Evolutionary conservation across 1,140 invertebrate species (phyloP).

Genomic region (Temnothorax nylanderi): DNA sequence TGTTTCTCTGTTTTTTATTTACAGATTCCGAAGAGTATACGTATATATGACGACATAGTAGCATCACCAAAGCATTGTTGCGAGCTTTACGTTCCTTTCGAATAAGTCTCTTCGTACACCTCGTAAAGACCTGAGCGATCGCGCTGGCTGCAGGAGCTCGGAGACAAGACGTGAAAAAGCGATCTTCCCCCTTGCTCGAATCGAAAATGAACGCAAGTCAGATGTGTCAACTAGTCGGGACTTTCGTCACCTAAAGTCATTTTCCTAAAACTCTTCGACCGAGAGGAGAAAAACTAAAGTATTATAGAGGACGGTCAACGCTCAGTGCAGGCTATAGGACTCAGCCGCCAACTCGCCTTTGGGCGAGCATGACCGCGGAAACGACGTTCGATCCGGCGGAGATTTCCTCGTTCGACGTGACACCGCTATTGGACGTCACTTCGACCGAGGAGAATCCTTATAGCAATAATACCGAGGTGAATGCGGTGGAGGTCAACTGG

Average conservation of each 20-base stretch:
- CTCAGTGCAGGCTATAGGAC: neutral
- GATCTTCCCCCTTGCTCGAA: neutral
- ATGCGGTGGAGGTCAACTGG: conserved; percentile 73
- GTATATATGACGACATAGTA: too few species aligned
- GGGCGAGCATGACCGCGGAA: conserved; percentile 73
- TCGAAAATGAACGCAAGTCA: conserved; percentile 69
- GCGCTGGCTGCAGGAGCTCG: neutral
- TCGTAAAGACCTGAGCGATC: neutral
- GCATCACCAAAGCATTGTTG: neutral
- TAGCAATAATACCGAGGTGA: conserved; percentile 69
- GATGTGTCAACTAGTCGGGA: conserved; percentile 62
- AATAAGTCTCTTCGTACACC: neutral
- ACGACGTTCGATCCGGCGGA: conserved; percentile 72
- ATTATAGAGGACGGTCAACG: neutral
- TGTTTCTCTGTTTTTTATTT: conserved; percentile 1
- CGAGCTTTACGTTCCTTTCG: neutral
- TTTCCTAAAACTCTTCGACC: conserved; percentile 24
- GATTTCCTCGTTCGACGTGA: conserved; percentile 75
- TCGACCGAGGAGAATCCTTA: conserved; percentile 62
- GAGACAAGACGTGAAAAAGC: conserved; percentile 6
- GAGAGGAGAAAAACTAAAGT: neutral
- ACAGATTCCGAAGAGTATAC: conserved; percentile 14
- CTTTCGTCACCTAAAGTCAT: conserved; percentile 73
- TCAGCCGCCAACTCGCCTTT: neutral
- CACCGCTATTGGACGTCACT: conserved; percentile 70